These are phyloP conservation scores for Ovis canadensis DNA, from an alignment of 2,113 vertebrate genomes.

Conservation along the genomic window DNA sequence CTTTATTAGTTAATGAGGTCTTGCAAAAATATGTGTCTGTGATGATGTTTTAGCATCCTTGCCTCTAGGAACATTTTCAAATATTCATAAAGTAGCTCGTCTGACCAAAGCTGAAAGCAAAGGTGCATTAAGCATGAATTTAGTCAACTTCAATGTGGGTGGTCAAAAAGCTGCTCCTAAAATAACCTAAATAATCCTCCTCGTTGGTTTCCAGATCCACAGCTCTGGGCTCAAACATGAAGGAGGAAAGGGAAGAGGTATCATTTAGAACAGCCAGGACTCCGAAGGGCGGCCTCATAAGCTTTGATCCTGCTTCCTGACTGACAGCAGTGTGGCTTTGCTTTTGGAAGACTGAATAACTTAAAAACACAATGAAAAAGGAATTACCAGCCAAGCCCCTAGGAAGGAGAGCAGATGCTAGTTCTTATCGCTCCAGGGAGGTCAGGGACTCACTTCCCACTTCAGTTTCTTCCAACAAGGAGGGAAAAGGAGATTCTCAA, in stretches of 20 bases:
- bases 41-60: constrained; percentile 74
- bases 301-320: constrained; percentile 58
- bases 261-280: constrained; percentile 58
- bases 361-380: constrained; percentile 66
- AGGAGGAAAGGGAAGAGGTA: constrained; percentile 24
- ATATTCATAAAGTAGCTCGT: constrained; percentile 77
- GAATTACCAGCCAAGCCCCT: constrained; percentile 18
- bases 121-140: constrained; percentile 76
- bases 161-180: constrained; percentile 66
- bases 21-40: constrained; percentile 68
- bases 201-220: constrained; percentile 29
- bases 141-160: constrained; percentile 70
- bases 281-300: constrained; percentile 32
- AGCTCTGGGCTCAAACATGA: background rate
- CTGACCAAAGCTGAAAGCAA: constrained; percentile 68
- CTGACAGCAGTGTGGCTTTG: constrained; percentile 59
- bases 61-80: constrained; percentile 78
- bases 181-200: constrained; percentile 69
- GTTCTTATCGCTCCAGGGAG: background rate
- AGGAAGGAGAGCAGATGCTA: constrained; percentile 51
- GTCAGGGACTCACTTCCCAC: background rate
- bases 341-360: constrained; percentile 58
- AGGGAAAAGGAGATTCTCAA: background rate
- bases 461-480: background rate
- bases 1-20: constrained; percentile 83